Conservation (phyloP, 2,888 invertebrate genomes). For the Drosophila rubida region DNA sequence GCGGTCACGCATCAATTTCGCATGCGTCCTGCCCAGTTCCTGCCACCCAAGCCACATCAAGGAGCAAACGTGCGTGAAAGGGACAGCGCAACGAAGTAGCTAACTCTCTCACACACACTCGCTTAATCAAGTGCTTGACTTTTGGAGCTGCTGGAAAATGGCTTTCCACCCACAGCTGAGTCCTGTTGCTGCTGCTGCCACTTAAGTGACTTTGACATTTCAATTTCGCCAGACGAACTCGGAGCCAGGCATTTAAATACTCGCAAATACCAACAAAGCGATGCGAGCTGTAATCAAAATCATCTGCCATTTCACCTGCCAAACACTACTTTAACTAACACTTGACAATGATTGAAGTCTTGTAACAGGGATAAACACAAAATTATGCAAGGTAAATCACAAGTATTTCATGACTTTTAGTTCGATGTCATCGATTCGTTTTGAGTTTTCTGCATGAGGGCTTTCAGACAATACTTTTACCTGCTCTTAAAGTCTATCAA, state of each 20-base stretch:
- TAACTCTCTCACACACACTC: slow-evolving; percentile 35
- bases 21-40: background rate
- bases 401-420: background rate
- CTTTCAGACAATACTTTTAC: background rate
- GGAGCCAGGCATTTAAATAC: background rate
- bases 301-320: slow-evolving; percentile 3
- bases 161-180: background rate
- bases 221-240: slow-evolving; percentile 12
- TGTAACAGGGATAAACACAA: background rate
- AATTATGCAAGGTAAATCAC: background rate
- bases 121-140: slow-evolving; percentile 67
- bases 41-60: background rate
- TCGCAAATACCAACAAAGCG: slow-evolving; percentile 1
- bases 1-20: slow-evolving; percentile 74
- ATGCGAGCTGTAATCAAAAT: slow-evolving; percentile 2
- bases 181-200: slow-evolving; percentile 23
- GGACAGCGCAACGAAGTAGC: slow-evolving; percentile 18
- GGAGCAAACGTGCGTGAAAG: slow-evolving; percentile 54
- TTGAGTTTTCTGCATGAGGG: background rate
- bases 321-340: background rate
- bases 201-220: slow-evolving; percentile 26
- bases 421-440: background rate
- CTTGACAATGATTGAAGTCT: background rate
- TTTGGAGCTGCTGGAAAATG: slow-evolving; percentile 11
- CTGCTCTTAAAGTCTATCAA: too few relatives aligned